phyloP scores from a whole-genome alignment of 2,888 invertebrate genomes.

The Tachina lurida region DNA sequence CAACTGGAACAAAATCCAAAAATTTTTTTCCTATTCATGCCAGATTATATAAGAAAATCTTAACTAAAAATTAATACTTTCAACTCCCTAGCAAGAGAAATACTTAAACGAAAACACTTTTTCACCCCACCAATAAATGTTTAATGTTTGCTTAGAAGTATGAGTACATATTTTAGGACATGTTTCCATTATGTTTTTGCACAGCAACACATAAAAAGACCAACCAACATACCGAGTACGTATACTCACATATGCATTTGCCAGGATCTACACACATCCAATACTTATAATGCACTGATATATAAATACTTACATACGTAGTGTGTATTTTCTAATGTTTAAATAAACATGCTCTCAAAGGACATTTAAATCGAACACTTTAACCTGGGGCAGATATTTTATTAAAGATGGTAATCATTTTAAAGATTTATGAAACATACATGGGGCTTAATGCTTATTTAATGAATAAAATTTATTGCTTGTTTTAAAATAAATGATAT shows the following conservation, averaged over 20 bases:
- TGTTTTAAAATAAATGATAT: slow-evolving; percentile 26
- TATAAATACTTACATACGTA: background rate
- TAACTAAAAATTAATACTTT: no score
- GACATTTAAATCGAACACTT: slow-evolving; percentile 65
- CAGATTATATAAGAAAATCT: no score
- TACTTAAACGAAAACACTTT: background rate
- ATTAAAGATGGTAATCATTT: slow-evolving; percentile 59
- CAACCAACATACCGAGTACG: slow-evolving; percentile 11
- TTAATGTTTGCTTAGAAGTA: slow-evolving; percentile 2
- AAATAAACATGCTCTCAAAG: slow-evolving; percentile 57
- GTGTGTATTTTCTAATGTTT: slow-evolving; percentile 36
- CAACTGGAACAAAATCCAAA: no score
- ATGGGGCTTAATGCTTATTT: slow-evolving; percentile 25
- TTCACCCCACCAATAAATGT: slow-evolving; percentile 5
- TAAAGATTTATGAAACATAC: slow-evolving; percentile 52
- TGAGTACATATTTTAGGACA: slow-evolving; percentile 41
- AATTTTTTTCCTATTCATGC: background rate
- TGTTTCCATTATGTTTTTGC: slow-evolving; percentile 43
- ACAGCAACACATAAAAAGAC: slow-evolving; percentile 31
- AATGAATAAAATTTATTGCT: slow-evolving; percentile 44
- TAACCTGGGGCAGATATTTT: slow-evolving; percentile 57
- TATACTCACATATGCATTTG: background rate
- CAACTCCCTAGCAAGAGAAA: no score
- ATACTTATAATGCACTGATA: background rate
- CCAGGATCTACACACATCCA: background rate